Conservation (phyloP, 2,113 vertebrate genomes). For the Nansenia antarctica region DNA sequence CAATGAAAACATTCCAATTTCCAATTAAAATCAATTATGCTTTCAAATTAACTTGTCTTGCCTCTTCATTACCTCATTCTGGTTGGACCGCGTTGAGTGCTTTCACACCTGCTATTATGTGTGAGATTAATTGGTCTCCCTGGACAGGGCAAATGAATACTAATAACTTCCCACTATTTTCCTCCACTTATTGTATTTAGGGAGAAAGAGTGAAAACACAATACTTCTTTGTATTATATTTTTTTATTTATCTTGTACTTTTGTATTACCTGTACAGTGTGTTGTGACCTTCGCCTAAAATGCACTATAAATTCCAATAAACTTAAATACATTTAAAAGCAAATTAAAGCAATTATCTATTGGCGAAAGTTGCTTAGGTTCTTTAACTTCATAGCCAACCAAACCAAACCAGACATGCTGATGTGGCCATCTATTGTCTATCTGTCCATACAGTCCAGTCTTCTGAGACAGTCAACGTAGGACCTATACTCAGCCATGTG, state of each 20-base stretch:
- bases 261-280: too few species aligned
- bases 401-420: too few species aligned
- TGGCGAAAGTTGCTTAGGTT: neutral
- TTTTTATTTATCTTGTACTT: neutral
- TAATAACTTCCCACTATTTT: constrained; percentile 10
- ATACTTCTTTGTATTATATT: neutral
- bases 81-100: constrained; percentile 8
- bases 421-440: neutral
- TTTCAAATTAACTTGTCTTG: constrained; percentile 25
- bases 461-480: constrained; percentile 10
- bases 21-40: constrained; percentile 38
- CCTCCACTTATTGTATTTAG: neutral
- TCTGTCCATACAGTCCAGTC: neutral
- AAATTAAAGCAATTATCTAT: neutral
- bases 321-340: too few species aligned
- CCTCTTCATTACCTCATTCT: constrained; percentile 24
- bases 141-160: constrained; percentile 3
- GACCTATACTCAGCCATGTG: constrained; percentile 22
- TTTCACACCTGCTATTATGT: constrained; percentile 35
- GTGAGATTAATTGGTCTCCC: constrained; percentile 28
- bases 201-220: neutral
- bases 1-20: constrained; percentile 15
- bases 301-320: too few species aligned
- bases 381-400: too few species aligned
- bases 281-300: too few species aligned